These are phyloP conservation scores for Psix sp. DNA, from an alignment of 1,140 invertebrate species.

Conservation along the genomic window DNA sequence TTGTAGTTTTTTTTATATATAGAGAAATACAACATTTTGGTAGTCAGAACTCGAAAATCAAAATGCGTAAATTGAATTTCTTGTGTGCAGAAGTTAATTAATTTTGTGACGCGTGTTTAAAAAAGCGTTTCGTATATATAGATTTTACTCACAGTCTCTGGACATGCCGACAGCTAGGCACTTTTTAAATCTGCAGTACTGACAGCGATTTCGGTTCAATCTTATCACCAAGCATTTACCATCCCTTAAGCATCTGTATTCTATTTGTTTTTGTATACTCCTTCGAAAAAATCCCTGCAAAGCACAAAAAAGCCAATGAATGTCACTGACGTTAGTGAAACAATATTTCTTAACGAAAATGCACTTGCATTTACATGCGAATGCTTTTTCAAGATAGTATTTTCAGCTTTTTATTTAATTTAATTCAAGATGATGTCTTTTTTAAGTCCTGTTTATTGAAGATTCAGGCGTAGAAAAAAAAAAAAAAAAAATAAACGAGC, in stretches of 20 bases:
- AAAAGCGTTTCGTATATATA: too few relatives aligned
- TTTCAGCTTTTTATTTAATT: too few relatives aligned
- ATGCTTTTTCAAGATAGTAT: slow-evolving; percentile 2
- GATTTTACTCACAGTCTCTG: slow-evolving; percentile 91
- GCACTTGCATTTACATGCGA: slow-evolving; percentile 14
- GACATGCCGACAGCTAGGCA: slow-evolving; percentile 98
- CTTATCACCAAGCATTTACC: slow-evolving; percentile 97
- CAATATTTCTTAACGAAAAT: slow-evolving; percentile 18
- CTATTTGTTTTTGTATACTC: slow-evolving; percentile 98
- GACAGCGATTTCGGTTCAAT: slow-evolving; percentile 97
- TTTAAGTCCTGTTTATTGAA: too few relatives aligned
- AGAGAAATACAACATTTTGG: too few relatives aligned
- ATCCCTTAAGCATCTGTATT: slow-evolving; percentile 96
- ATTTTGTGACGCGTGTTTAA: too few relatives aligned
- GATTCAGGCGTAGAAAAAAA: too few relatives aligned
- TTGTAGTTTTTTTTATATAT: too few relatives aligned
- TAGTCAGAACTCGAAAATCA: background rate
- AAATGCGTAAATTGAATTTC: too few relatives aligned
- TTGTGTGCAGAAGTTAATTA: too few relatives aligned
- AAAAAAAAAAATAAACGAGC: too few relatives aligned
- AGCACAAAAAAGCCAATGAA: slow-evolving; percentile 62
- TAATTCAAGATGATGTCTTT: too few relatives aligned
- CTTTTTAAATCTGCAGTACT: slow-evolving; percentile 99
- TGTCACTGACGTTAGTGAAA: background rate
- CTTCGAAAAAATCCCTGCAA: slow-evolving; percentile 88